Evolutionary conservation across 1,140 invertebrate genomes (phyloP), one percentile per base, ranked within the genome.

Genomic region (Atta cephalotes): DNA sequence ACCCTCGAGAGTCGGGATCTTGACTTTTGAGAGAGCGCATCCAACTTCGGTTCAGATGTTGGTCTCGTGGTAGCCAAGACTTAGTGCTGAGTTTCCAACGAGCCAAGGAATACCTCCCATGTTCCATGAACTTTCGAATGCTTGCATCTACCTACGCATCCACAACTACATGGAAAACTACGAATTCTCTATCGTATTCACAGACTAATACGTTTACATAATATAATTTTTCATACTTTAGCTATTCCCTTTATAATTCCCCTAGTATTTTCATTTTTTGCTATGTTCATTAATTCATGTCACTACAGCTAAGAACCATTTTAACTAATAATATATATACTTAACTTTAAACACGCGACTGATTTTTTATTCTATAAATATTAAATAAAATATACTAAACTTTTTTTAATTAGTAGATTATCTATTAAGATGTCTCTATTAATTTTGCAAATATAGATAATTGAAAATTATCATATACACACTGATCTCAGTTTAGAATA

Each of bases 21-120:
- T 91, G 86, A 89, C 88, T 92, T 92, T 94, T 91, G 88, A 77
- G 86, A 91, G 91, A 87, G 88, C 87, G 77, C 77, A 66, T 63
- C 76, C 91, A 94, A 93, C 92, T 93, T 93, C 66, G 84, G 78
- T 86, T 87, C 85, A 80, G 89, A 90, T 90, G 86, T 88, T 92
- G 89, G 91, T 92, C 92, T 91, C 91, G 89, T 88, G 87, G 88
- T 92, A 92, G 89, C 89, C 81, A 87, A 90, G 86, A 91, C 89
- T 90, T 87, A 88, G 86, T 92, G 87, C 68, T 78, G 87, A 94
- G 93, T 93, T 93, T 71, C 89, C 88, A 93, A 91, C 89, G 89
- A 93, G 81, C 91, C 89, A 79, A 65, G 89, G 72, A 88, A 58
- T 88, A 86, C 81, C 85, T 85, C 78, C 66, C 77, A 76, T 76